Conservation (phyloP, 2,888 invertebrate species). For the Crioceris asparagi region DNA sequence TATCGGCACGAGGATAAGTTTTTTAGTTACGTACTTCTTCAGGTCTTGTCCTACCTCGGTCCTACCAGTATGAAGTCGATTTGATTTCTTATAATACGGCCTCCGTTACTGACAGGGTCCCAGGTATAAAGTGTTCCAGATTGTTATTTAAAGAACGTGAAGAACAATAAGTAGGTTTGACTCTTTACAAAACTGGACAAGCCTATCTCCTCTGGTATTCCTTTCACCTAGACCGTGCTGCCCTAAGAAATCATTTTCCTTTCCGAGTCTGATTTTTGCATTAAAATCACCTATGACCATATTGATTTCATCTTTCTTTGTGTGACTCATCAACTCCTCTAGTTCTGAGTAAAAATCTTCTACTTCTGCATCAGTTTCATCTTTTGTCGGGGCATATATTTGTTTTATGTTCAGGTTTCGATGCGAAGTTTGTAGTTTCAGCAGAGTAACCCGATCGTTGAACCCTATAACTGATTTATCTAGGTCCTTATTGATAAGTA, state of each 20-base stretch:
- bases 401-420: neutral
- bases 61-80: slow-evolving; percentile 1
- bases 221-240: neutral
- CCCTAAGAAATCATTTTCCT: neutral
- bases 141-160: too few species aligned
- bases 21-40: too few species aligned
- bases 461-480: too few species aligned
- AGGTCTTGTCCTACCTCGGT: too few species aligned
- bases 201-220: neutral
- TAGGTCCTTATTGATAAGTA: too few species aligned
- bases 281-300: neutral
- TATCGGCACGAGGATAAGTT: too few species aligned
- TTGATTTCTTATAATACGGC: slow-evolving; percentile 5
- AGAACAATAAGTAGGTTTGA: neutral
- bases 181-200: neutral
- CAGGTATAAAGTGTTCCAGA: neutral
- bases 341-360: neutral
- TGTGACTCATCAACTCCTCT: neutral
- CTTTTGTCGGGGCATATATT: neutral
- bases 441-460: too few species aligned
- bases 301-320: neutral
- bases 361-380: neutral
- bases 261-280: neutral
- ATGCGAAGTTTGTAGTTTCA: neutral
- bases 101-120: neutral